Evolutionary conservation across 2,797 vertebrate genomes (phyloP), one percentile per base, ranked within the genome.

Genomic region (Psittacula echo): DNA sequence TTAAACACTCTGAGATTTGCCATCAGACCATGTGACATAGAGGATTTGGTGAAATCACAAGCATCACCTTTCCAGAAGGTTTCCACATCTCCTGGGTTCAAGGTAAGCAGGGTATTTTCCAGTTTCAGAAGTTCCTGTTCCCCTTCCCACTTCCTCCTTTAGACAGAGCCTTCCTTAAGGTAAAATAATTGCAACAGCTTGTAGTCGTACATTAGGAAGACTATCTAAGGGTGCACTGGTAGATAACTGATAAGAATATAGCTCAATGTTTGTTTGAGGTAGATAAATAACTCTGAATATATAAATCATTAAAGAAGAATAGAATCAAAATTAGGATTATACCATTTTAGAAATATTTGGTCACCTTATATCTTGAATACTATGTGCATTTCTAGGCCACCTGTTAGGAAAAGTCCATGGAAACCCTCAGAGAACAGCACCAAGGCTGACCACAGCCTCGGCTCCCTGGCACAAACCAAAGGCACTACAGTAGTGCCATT

Each of bases 61-160:
- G 47, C 0, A 0, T 10, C 0, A 0, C 15, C 14, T 70, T 80
- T 72, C 71, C 45, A 45, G 22, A 58, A 61, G 26, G 58, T 64
- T 50, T 90, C 22, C 30, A 15, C 6, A 2, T 50, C 34, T n/a
- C 45, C 64, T 75, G 24, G 10, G 5, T 64, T 48, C 53, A 64
- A 44, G 30, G 2, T 62, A 47, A 32, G 13, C 5, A 13, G 4
- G 22, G 9, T 32, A 22, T 45, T 92, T 80, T 70, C 45, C 51
- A 47, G 19, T 45, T 84, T 45, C 47, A 51, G 17, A 84, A 64
- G 13, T 12, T 76, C 42, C 32, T 48, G 9, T 45, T 72, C 34
- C 9, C 12, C 16, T 65, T 84, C 84, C 34, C 32, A 51, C 13
- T 61, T 67, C 20, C 24, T 85, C 29, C n/a, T 76, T 64, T 32